Percentiles rank a stretch among this genome's conserved stretches.
phyloP scores from a whole-genome alignment of 2,797 vertebrate species.

The Telmatherina bonti region DNA sequence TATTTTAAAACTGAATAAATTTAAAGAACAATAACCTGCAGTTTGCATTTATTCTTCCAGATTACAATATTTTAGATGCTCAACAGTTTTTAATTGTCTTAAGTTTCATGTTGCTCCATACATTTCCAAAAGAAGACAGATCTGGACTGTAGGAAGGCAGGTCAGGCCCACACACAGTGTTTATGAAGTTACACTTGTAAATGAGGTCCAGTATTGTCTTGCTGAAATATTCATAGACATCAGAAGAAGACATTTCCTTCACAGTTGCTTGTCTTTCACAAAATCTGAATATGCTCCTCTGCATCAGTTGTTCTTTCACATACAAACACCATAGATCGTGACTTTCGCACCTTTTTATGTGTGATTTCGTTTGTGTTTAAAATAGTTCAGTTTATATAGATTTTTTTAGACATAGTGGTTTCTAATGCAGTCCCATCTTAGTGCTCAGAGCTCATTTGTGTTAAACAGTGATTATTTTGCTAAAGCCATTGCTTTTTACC shows the following conservation, averaged over 20 bases:
- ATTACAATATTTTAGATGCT: no score
- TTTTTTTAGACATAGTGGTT: not conserved
- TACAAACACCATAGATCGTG: no score
- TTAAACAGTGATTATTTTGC: not conserved
- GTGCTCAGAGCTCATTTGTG: not conserved
- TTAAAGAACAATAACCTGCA: not conserved
- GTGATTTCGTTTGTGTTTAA: not conserved
- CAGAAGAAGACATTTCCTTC: no score
- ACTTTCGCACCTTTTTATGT: no score
- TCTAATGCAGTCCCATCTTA: not conserved
- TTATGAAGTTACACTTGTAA: no score
- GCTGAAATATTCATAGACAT: no score
- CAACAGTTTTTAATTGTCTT: not conserved
- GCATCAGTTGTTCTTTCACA: not conserved
- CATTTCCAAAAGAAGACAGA: not conserved
- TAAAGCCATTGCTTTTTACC: not conserved
- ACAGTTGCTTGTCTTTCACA: no score
- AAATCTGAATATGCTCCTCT: not conserved
- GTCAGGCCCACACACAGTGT: no score
- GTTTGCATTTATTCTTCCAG: no score
- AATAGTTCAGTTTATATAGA: not conserved
- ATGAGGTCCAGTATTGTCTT: no score
- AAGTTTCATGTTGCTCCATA: not conserved
- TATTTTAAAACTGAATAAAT: not conserved
- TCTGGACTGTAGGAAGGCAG: not conserved